phyloP scores from a whole-genome alignment of 2,797 vertebrate genomes.

The Argya squamiceps region DNA sequence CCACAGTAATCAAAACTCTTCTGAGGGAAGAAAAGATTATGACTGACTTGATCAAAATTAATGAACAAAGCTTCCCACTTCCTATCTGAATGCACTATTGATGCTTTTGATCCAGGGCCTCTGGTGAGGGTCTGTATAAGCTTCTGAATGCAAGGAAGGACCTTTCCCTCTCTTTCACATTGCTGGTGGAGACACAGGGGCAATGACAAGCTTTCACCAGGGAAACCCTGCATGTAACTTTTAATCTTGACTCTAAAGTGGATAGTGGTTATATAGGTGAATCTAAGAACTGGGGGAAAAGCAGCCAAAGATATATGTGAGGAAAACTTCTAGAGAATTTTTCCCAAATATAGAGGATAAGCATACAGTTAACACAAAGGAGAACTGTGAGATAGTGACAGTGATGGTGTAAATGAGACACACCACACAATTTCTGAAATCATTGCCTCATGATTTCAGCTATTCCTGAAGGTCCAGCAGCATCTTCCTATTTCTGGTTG shows the following conservation, averaged over 20 bases:
- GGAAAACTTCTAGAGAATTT: not conserved
- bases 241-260: not conserved
- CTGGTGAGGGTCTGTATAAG: not conserved
- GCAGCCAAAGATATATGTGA: not conserved
- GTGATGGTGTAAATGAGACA: not conserved
- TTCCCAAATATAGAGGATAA: not conserved
- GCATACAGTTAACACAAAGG: not conserved
- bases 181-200: fast-evolving
- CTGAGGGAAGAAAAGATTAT: not conserved
- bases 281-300: not conserved
- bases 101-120: not conserved
- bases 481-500: not conserved
- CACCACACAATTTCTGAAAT: not conserved
- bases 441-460: not conserved
- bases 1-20: not conserved
- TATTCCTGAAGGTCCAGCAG: not conserved
- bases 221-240: not conserved
- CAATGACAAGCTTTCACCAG: not conserved
- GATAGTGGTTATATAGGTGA: not conserved
- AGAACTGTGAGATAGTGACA: not conserved
- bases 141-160: not conserved
- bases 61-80: not conserved
- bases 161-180: not conserved
- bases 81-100: not conserved
- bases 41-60: not conserved